Evolutionary conservation across 2,797 vertebrate genomes (phyloP), one percentile per base, ranked within the genome.

Genomic region (Pterois miles): DNA sequence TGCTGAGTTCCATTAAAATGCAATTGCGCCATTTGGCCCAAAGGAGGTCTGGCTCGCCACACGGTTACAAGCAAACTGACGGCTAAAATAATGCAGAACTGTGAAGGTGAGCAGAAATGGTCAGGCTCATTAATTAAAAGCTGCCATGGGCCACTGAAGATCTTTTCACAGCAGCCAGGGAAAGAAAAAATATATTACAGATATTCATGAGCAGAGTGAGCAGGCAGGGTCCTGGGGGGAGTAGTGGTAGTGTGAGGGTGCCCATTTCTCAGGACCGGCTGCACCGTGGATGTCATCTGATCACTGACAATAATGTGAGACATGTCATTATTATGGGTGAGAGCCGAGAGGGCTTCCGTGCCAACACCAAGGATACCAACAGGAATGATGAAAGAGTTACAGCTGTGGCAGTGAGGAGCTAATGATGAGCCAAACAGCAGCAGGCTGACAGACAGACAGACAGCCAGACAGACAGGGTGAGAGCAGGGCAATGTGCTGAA

Each of bases 41-140:
- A 50, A 82, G 86, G 81, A 60, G 38, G 78, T 75, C 72, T 84
- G 84, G 59, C 84, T 81, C 56, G 62, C 79, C 76, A 73, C 73
- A 74, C 46, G 5, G 63, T 89, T 88, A 88, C 84, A 87, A 87
- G 81, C 53, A 80, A 86, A 85, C 65, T 74, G 85, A 83, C 65
- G 34, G 54, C 80, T 86, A 67, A 88, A 91, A 88, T 88, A 91
- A 90, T 83, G 79, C 84, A 81, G 59, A 83, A 66, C 74, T 82
- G 86, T 88, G 81, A 89, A 88, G 90, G 88, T 86, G 87, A 91
- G 87, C 78, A 83, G 78, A 80, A 86, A 73, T 34, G 80, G 82
- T 82, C 78, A 50, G 77, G 83, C 81, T 89, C 87, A 85, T 91
- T 90, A 91, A 93, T 92, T 90, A 91, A 91, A 90, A 85, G 81